Conservation (phyloP, 1,140 invertebrate genomes). For the Papilio glaucus region DNA sequence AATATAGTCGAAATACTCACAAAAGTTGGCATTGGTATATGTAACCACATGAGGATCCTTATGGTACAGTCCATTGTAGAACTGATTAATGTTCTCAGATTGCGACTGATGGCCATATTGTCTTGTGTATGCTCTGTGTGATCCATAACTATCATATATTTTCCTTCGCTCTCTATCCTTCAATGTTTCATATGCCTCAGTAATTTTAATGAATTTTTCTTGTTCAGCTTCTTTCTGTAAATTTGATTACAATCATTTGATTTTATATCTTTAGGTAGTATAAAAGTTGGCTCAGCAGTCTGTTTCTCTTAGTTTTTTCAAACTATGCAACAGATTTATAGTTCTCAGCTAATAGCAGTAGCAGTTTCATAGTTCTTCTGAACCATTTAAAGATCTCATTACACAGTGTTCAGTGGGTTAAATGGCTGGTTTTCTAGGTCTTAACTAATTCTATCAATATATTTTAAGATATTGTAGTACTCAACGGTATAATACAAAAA, state of each 20-base stretch:
- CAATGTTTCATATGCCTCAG: constrained; percentile 92
- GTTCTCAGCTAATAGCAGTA: no score
- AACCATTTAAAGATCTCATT: no score
- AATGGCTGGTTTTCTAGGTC: no score
- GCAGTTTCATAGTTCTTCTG: no score
- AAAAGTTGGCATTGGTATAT: constrained; percentile 89
- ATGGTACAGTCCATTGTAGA: constrained; percentile 95
- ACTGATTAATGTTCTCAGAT: constrained; percentile 92
- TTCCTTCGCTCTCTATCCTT: constrained; percentile 92
- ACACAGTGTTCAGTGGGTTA: no score
- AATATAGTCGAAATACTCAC: constrained; percentile 83
- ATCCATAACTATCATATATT: constrained; percentile 92
- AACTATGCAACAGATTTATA: no score
- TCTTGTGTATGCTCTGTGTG: constrained; percentile 85
- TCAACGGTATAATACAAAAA: no score
- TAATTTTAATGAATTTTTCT: constrained; percentile 90
- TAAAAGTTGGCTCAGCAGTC: no score
- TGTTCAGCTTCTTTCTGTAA: constrained; percentile 87
- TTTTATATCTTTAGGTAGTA: no score
- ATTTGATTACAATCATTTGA: background rate
- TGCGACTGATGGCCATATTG: constrained; percentile 87
- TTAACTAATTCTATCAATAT: no score
- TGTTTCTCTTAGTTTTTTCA: no score
- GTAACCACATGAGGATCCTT: constrained; percentile 93
- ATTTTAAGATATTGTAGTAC: no score